These are phyloP conservation scores for Drosophila busckii DNA, from an alignment of 1,140 invertebrate genomes.

Conservation along the genomic window DNA sequence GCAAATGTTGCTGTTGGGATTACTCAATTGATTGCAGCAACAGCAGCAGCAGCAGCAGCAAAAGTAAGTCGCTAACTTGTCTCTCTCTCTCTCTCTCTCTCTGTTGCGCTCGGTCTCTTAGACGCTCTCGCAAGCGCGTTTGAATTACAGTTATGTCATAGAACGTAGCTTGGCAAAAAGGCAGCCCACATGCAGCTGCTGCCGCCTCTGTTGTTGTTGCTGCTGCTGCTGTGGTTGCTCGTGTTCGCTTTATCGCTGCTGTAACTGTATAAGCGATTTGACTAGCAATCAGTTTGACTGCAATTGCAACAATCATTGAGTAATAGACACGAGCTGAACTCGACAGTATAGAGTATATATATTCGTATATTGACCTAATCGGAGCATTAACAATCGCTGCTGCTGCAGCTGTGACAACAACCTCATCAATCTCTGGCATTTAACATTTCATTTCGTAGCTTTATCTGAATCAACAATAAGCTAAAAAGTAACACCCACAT, in stretches of 20 bases:
- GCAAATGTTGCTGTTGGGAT: no score
- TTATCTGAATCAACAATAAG: no score
- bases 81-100: conserved; percentile 7
- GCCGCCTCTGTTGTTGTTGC: conserved; percentile 14
- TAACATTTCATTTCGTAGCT: no score
- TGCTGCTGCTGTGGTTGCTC: conserved; percentile 34
- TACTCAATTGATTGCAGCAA: no score
- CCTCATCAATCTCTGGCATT: no score
- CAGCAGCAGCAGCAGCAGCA: conserved; percentile 33
- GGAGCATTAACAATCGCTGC: no score
- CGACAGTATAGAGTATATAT: background rate
- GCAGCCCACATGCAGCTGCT: conserved; percentile 19
- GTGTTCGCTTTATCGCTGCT: conserved; percentile 56
- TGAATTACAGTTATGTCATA: conserved; percentile 77
- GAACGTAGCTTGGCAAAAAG: conserved; percentile 48
- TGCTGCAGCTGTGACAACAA: no score
- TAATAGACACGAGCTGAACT: conserved; percentile 32
- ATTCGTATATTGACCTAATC: no score
- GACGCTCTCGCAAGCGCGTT: conserved; percentile 52
- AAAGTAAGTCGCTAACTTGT: conserved; percentile 62
- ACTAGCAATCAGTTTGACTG: conserved; percentile 51
- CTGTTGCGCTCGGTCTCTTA: conserved; percentile 21
- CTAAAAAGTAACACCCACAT: no score
- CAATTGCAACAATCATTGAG: conserved; percentile 36
- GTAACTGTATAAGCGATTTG: conserved; percentile 30